Evolutionary conservation across 2,888 invertebrate genomes (phyloP).

Genomic region (Elegia similella): DNA sequence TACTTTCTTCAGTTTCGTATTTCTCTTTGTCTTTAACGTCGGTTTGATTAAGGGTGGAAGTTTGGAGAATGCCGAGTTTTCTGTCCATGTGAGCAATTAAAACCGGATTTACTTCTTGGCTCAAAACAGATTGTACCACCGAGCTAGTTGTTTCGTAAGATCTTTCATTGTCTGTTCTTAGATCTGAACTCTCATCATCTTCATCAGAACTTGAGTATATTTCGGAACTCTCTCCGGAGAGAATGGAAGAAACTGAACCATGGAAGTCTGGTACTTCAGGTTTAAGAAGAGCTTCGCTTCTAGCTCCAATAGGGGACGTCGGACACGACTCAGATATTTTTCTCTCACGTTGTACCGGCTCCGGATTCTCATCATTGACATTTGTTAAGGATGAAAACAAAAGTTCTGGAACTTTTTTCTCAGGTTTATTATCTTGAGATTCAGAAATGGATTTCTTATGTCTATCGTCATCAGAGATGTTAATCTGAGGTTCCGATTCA

Average conservation of each 20-base stretch:
- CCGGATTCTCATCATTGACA: conserved; percentile 43
- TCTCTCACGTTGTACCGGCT: conserved; percentile 37
- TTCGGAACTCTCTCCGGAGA: conserved; percentile 73
- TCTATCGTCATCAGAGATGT: conserved; percentile 51
- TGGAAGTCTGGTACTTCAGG: conserved; percentile 62
- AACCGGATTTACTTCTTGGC: conserved; percentile 51
- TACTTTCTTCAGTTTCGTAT: not conserved
- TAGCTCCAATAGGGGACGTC: conserved; percentile 57
- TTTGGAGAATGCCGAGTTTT: conserved; percentile 51
- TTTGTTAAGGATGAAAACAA: conserved; percentile 64
- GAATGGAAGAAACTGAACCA: conserved; percentile 66
- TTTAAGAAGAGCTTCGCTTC: conserved; percentile 61
- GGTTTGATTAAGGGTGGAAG: conserved; percentile 26
- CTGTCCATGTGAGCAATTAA: conserved; percentile 60
- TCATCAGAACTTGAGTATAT: conserved; percentile 68
- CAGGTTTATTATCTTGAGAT: conserved; percentile 27
- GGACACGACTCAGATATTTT: conserved; percentile 74
- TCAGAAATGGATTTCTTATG: conserved; percentile 24
- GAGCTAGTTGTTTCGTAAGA: conserved; percentile 80
- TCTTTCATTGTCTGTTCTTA: conserved; percentile 68
- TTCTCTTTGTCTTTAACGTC: not conserved
- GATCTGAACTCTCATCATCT: conserved; percentile 72
- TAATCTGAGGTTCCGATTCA: conserved; percentile 65
- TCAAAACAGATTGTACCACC: conserved; percentile 79
- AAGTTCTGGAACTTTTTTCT: conserved; percentile 52